phyloP scores from a whole-genome alignment of 1,140 invertebrate genomes.

The Drosophila jambulina region DNA sequence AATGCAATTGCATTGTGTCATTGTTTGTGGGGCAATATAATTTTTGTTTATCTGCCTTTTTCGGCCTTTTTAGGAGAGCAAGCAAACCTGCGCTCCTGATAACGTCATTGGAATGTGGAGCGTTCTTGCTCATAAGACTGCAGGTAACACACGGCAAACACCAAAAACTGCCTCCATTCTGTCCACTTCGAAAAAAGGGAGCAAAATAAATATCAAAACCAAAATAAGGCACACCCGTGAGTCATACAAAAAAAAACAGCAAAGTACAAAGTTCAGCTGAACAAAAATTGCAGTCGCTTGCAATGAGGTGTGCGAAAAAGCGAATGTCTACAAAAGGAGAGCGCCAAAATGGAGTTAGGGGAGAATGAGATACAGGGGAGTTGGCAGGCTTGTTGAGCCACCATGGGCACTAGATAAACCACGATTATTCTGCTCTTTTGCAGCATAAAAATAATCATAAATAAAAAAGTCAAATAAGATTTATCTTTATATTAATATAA shows the following conservation, averaged over 20 bases:
- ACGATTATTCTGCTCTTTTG: background rate
- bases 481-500: no score
- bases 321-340: constrained; percentile 43
- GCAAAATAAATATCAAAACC: constrained; percentile 8
- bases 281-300: constrained; percentile 43
- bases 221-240: constrained; percentile 44
- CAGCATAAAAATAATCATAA: no score
- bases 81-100: constrained; percentile 31
- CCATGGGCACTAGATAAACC: background rate
- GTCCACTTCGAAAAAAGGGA: constrained; percentile 1
- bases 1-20: constrained; percentile 71
- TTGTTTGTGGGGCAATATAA: constrained; percentile 49
- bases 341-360: constrained; percentile 67
- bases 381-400: constrained; percentile 2
- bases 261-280: constrained; percentile 68
- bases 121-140: constrained; percentile 38
- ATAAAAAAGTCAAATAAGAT: background rate
- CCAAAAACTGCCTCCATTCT: background rate
- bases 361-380: constrained; percentile 21
- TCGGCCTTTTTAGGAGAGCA: constrained; percentile 44
- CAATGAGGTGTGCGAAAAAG: constrained; percentile 40
- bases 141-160: constrained; percentile 22
- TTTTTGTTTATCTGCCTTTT: constrained; percentile 51
- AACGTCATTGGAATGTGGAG: constrained; percentile 53
- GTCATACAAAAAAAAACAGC: constrained; percentile 43